Evolutionary conservation across 1,140 invertebrate species (phyloP), one percentile per base, ranked within the genome.

Genomic region (Limonius californicus): DNA sequence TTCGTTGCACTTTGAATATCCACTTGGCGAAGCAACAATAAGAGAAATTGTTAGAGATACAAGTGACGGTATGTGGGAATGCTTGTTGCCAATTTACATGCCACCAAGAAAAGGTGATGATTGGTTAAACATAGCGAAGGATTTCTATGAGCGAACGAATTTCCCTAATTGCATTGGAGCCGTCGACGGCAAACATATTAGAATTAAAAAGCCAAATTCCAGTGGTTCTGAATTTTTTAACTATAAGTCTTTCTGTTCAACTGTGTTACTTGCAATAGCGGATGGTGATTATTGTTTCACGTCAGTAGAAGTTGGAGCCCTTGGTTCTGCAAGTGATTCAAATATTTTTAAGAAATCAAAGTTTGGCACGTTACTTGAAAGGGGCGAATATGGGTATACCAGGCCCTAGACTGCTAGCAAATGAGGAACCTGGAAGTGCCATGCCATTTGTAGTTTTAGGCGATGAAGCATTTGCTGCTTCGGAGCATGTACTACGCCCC

Each of bases 171-270:
- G n/a, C n/a, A n/a, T n/a, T n/a, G n/a, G n/a, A n/a, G n/a, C n/a
- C n/a, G n/a, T n/a, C 14, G 0, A 79, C 71, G 77, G 79, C 0
- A 78, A 75, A 64, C 71, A 77, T 65, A 64, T 77, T 16, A 15
- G 64, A 50, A 65, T 76, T 42, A 55, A 63, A 32, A 55, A 63
- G 27, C 76, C 75, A 12, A 11, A 53, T 18, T 57, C 71, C 39
- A 65, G 63, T 63, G 76, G 76, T 21, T 75, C 74, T 2, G 42
- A 62, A 20, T 79, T 68, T 70, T 75, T 64, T 39, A 80, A 81
- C 63, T 78, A 80, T 59, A 80, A 81, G 63, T 58, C 66, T 12
- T 75, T 66, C 54, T 77, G 74, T 57, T 74, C 67, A 21, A 71
- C 78, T n/a, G 71, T 77, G 15, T 60, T 80, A 15, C 62, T 77